Base-by-base conservation (phyloP, 2,888 invertebrate species). In the Fabriciana adippe region DNA sequence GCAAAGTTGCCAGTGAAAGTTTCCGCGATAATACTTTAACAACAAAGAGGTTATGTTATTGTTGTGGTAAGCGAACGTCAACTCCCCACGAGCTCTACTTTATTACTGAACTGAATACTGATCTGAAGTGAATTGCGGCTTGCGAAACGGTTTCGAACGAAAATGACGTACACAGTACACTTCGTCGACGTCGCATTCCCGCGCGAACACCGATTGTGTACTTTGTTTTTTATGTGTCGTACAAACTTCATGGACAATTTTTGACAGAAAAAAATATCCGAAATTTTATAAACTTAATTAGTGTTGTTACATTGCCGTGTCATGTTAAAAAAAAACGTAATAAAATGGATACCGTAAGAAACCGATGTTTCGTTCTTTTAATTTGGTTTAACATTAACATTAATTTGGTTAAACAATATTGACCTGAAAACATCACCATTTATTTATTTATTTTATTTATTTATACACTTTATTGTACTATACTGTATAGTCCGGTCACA, bases 41-140 rank as follows among this genome's bases (percentile, higher is more conserved):
- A 75, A 67, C 78, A 76, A 73, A 74, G 76, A 89, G 88, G 88
- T 89, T 90, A 89, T 88, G 85, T 89, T 89, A 80, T 85, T 83
- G 83, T 86, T 82, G 53, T 79, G 79, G 78, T 76, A 72, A 72
- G 73, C 73, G 64, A 67, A 70, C 88, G 87, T 83, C 81, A 21
- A 78, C 75, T 70, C 83, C 3, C 66, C 55, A 66, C 81, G 79
- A 81, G 78, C 78, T 78, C 83, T 76, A 79, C 82, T 82, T 78
- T 79, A 77, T 83, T 80, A 89, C 89, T 87, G 83, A 82, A 78
- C 76, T 60, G 67, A 67, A 55, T 21, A 21, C 21, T 21, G 21
- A 21, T 55, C 64, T 64, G 67, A 70, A 67, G 71, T 71, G 68
- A 67, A 66, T 70, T 69, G 73, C 70, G 72, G 70, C 65, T 57